A percentile compares a stretch with the other conserved stretches of the same genome.
phyloP scores from a whole-genome alignment of 2,113 vertebrate genomes.

The Rhinopithecus roxellana region DNA sequence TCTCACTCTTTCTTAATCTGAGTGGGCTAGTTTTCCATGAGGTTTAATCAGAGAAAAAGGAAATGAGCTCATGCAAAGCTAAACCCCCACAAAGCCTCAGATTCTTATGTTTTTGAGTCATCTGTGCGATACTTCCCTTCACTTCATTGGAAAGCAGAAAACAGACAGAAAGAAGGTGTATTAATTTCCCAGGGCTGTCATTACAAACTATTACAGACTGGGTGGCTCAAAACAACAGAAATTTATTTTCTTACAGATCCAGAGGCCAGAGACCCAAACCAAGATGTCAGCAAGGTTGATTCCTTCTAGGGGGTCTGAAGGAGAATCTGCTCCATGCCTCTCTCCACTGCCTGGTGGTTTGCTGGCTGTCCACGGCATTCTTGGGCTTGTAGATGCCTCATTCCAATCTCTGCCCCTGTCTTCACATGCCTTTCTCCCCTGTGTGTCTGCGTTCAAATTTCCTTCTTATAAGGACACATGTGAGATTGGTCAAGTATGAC shows the following conservation, averaged over 20 bases:
- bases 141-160: background rate
- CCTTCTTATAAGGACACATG: background rate
- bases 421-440: background rate
- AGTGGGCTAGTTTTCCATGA: slow-evolving; percentile 18
- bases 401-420: background rate
- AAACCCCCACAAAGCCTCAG: slow-evolving; percentile 4
- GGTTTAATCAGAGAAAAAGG: slow-evolving; percentile 64
- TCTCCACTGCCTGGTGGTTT: background rate
- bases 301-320: background rate
- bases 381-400: background rate
- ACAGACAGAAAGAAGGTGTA: background rate
- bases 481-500: background rate
- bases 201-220: background rate
- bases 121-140: background rate
- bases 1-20: background rate
- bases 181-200: background rate
- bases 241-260: background rate
- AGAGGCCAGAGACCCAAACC: background rate
- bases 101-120: slow-evolving; percentile 53
- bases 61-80: slow-evolving; percentile 66
- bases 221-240: background rate
- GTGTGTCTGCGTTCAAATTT: background rate
- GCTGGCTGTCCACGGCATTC: no score
- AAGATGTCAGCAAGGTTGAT: background rate
- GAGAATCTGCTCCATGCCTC: background rate